A percentile compares a stretch with the other conserved stretches of the same genome.
phyloP scores from a whole-genome alignment of 2,113 vertebrate genomes.

The Brachyhypopomus occidentalis region DNA sequence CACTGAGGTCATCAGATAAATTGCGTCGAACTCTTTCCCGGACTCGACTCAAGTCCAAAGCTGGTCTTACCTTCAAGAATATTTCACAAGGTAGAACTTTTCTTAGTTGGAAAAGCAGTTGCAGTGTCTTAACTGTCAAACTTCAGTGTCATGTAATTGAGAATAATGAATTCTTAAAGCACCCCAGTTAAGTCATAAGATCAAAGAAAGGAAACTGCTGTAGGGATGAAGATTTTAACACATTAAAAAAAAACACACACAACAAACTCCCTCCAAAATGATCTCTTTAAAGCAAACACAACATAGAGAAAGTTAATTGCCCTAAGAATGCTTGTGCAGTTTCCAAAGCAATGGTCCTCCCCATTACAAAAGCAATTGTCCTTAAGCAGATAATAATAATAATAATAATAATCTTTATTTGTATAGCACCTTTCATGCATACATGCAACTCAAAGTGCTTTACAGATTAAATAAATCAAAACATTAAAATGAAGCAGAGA shows the following conservation, averaged over 20 bases:
- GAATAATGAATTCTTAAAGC: background rate
- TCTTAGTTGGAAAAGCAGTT: background rate
- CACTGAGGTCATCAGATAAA: too few relatives aligned
- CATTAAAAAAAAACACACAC: background rate
- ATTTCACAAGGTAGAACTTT: background rate
- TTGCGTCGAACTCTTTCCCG: too few relatives aligned
- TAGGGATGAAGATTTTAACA: background rate
- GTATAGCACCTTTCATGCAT: too few relatives aligned
- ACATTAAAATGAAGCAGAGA: too few relatives aligned
- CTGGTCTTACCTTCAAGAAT: background rate
- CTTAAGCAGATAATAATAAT: too few relatives aligned
- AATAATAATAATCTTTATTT: too few relatives aligned
- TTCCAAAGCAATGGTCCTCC: slow-evolving; percentile 34
- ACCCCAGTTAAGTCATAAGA: background rate
- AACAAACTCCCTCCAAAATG: background rate
- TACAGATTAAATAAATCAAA: too few relatives aligned
- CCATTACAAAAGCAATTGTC: slow-evolving; percentile 31
- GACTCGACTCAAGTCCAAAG: too few relatives aligned
- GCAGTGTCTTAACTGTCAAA: background rate
- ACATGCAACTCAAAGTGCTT: too few relatives aligned
- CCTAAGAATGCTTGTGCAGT: background rate
- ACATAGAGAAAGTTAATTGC: slow-evolving; percentile 26
- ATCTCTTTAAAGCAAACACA: background rate
- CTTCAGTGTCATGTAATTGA: background rate
- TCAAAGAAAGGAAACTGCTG: background rate